Percentiles rank a stretch among this genome's conserved stretches.
Conservation (phyloP, 2,888 invertebrate species). For the Scaptomyza flava region DNA sequence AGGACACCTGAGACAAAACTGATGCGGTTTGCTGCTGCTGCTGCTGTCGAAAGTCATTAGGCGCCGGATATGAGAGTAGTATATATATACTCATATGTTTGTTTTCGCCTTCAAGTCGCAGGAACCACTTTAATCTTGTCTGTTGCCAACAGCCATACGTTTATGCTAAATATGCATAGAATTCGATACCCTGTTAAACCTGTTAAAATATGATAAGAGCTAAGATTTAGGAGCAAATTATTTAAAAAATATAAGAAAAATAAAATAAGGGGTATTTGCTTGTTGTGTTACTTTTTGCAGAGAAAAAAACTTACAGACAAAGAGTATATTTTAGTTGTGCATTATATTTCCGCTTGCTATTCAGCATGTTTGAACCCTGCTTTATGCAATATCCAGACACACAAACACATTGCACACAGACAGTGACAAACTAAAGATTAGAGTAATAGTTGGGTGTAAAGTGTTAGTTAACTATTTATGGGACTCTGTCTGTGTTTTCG, state of each 20-base stretch:
- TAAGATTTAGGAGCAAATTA: background rate
- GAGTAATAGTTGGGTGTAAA: slow-evolving; percentile 41
- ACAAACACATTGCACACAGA: background rate
- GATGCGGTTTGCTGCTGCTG: slow-evolving; percentile 3
- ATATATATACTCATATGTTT: slow-evolving; percentile 16
- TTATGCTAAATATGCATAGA: background rate
- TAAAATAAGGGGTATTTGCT: too few species aligned
- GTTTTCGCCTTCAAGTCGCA: slow-evolving; percentile 13
- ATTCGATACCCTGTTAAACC: slow-evolving; percentile 1
- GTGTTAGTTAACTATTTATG: slow-evolving; percentile 57
- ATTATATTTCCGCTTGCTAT: background rate
- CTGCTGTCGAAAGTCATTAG: slow-evolving; percentile 26
- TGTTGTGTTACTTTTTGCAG: too few species aligned
- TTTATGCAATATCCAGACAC: slow-evolving; percentile 13
- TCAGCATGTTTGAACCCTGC: slow-evolving; percentile 22
- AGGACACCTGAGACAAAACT: slow-evolving; percentile 24
- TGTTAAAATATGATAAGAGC: too few species aligned
- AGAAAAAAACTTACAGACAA: background rate
- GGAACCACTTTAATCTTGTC: slow-evolving; percentile 37
- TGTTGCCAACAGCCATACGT: slow-evolving; percentile 1
- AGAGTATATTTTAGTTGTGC: slow-evolving; percentile 14
- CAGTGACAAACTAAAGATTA: slow-evolving; percentile 15
- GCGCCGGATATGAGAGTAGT: slow-evolving; percentile 45
- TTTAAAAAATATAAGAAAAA: background rate
- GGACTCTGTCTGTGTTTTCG: slow-evolving; percentile 38